A percentile compares a stretch with the other conserved stretches of the same genome.
Conservation (phyloP, 2,113 vertebrate genomes). For the Clarias magur region DNA sequence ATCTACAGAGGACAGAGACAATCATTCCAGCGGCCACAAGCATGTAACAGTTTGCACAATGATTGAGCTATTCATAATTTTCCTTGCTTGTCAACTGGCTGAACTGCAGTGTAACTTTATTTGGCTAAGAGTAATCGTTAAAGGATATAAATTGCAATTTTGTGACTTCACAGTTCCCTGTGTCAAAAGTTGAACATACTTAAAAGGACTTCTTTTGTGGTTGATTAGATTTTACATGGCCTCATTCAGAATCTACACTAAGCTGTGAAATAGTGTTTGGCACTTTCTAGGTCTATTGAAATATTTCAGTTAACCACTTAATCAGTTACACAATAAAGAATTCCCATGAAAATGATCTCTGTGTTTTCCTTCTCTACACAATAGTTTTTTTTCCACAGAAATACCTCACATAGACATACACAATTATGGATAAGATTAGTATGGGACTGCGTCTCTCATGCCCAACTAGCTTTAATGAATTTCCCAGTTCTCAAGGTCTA, state of each 20-base stretch:
- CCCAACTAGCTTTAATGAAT: slow-evolving; percentile 10
- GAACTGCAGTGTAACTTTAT: not conserved
- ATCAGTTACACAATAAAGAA: slow-evolving; percentile 19
- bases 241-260: not conserved
- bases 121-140: not conserved
- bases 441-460: slow-evolving; percentile 9
- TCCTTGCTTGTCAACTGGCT: slow-evolving; percentile 6
- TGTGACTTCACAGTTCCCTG: not conserved
- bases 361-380: not conserved
- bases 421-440: not conserved
- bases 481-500: slow-evolving; percentile 6
- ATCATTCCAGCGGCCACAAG: not conserved
- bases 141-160: not conserved
- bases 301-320: slow-evolving; percentile 8
- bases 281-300: not conserved
- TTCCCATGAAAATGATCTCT: not conserved
- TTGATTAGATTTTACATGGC: not conserved
- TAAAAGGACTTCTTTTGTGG: not conserved
- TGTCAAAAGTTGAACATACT: not conserved
- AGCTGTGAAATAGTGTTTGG: not conserved
- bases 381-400: not conserved
- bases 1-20: slow-evolving; percentile 20
- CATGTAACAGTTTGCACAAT: not conserved
- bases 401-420: not conserved
- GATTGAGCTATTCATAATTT: not conserved